phyloP scores from a whole-genome alignment of 2,888 invertebrate species.

The Bombylius discolor region DNA sequence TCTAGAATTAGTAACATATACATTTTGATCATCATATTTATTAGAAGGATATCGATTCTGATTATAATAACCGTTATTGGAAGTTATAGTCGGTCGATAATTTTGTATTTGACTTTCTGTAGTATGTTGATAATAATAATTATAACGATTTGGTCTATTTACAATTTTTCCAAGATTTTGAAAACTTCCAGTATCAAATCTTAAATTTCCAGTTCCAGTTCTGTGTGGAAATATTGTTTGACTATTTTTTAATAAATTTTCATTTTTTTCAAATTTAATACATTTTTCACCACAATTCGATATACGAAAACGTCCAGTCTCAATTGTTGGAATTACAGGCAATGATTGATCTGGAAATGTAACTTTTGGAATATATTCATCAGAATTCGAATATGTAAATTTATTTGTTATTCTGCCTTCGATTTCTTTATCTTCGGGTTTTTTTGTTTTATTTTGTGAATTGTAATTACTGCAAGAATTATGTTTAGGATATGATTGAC shows the following conservation, averaged over 20 bases:
- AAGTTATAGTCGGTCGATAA: background rate
- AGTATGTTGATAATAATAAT: background rate
- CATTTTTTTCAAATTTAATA: background rate
- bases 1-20: slow-evolving; percentile 16
- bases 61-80: background rate
- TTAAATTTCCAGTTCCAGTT: slow-evolving; percentile 40
- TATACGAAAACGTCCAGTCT: background rate
- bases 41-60: background rate
- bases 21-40: slow-evolving; percentile 9
- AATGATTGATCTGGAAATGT: background rate
- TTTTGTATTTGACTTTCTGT: background rate
- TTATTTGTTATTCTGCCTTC: background rate
- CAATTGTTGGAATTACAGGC: background rate
- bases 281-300: background rate
- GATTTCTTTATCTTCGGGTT: too few relatives aligned
- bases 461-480: too few relatives aligned
- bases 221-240: slow-evolving; percentile 41
- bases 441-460: too few relatives aligned
- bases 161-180: slow-evolving; percentile 28
- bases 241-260: background rate
- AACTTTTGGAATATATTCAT: background rate
- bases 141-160: slow-evolving; percentile 22
- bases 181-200: slow-evolving; percentile 34
- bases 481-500: too few relatives aligned
- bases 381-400: background rate